Conservation (phyloP, 2,888 invertebrate species). For the Megalurothrips usitatus region DNA sequence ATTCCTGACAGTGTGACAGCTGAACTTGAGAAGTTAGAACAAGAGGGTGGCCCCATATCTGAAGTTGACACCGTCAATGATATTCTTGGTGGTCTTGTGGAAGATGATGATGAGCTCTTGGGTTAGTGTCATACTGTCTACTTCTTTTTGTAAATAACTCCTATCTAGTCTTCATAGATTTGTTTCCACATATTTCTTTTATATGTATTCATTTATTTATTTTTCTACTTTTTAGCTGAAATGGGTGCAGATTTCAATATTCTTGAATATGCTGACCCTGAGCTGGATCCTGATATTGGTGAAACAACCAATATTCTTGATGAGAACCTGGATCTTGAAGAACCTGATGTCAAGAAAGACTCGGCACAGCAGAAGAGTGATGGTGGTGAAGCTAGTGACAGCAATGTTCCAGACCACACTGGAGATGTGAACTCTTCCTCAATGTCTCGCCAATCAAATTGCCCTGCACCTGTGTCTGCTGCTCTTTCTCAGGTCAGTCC, state of each 20-base stretch:
- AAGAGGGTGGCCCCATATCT: conserved; percentile 54
- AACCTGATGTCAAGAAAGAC: conserved; percentile 54
- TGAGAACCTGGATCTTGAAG: conserved; percentile 63
- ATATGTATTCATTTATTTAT: background rate
- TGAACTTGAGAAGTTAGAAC: conserved; percentile 64
- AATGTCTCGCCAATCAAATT: conserved; percentile 35
- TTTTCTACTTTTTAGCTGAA: conserved; percentile 56
- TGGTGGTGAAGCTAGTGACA: conserved; percentile 38
- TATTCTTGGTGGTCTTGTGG: conserved; percentile 74
- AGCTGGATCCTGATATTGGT: conserved; percentile 65
- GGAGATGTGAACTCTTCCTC: background rate
- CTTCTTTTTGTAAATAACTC: background rate
- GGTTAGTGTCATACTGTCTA: conserved; percentile 44
- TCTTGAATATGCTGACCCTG: conserved; percentile 91
- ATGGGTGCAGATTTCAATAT: conserved; percentile 94
- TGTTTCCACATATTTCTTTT: conserved; percentile 25
- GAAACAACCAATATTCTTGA: conserved; percentile 82
- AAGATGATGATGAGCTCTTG: conserved; percentile 80
- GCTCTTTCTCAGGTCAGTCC: background rate
- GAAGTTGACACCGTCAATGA: conserved; percentile 68
- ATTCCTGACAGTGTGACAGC: conserved; percentile 64
- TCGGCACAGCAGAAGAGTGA: conserved; percentile 42
- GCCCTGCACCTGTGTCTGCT: conserved; percentile 32
- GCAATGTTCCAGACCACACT: conserved; percentile 31
- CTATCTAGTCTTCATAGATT: background rate